A percentile compares a stretch with the other conserved stretches of the same genome.
phyloP scores from a whole-genome alignment of 2,888 invertebrate genomes.

The Geotrupes spiniger region DNA sequence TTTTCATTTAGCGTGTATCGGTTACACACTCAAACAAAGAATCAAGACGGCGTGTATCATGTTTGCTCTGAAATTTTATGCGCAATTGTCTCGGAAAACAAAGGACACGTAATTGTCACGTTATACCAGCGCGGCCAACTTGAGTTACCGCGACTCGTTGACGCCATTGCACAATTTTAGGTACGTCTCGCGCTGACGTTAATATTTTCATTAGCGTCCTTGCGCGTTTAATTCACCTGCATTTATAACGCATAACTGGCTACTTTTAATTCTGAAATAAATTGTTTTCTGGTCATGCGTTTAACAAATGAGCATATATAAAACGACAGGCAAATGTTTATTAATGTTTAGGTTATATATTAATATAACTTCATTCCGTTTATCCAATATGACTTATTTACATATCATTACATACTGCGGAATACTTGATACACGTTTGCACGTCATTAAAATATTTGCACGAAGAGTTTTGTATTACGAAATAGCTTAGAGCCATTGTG shows the following conservation, averaged over 20 bases:
- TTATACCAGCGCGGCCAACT: conserved; percentile 32
- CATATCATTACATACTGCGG: conserved; percentile 5
- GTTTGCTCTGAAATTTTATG: conserved; percentile 38
- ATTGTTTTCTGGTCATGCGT: not conserved
- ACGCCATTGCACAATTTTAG: not conserved
- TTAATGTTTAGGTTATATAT: conserved; percentile 1
- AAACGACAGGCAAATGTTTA: conserved; percentile 1
- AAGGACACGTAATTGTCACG: conserved; percentile 31
- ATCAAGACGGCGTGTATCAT: conserved; percentile 33
- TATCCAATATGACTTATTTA: conserved; percentile 4
- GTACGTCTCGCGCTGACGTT: not conserved
- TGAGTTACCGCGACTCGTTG: conserved; percentile 27
- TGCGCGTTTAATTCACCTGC: not conserved
- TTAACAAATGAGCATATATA: not conserved
- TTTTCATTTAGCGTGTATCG: conserved; percentile 27
- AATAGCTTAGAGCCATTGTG: not conserved
- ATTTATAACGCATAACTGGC: too few relatives aligned
- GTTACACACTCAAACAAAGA: conserved; percentile 33
- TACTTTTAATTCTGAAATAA: not conserved
- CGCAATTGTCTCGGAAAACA: conserved; percentile 37
- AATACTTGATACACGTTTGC: conserved; percentile 1
- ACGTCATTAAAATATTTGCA: conserved; percentile 2
- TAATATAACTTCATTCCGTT: conserved; percentile 6
- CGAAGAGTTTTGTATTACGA: not conserved
- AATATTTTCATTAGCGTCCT: not conserved